These are phyloP conservation scores for Himalopsyche phryganea DNA, from an alignment of 1,140 invertebrate genomes.

Conservation along the genomic window DNA sequence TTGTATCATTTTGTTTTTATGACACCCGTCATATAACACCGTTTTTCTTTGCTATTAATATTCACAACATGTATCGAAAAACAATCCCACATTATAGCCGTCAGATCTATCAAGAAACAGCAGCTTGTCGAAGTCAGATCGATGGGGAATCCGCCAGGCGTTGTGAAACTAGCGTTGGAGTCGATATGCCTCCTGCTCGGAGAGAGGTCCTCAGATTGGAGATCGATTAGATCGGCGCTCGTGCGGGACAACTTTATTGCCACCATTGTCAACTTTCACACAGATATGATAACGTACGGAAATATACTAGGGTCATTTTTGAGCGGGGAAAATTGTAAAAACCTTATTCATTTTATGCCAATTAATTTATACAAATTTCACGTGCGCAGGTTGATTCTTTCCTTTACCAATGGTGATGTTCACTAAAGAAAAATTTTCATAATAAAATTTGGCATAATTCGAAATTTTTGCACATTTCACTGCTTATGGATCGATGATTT, in stretches of 20 bases:
- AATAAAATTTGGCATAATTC: too few species aligned
- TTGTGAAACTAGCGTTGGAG: conserved; percentile 92
- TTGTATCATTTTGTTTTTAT: conserved; percentile 1
- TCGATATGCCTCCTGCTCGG: conserved; percentile 92
- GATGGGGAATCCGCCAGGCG: conserved; percentile 89
- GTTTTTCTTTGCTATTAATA: neutral
- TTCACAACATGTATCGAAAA: neutral
- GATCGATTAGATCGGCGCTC: conserved; percentile 85
- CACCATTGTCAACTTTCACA: conserved; percentile 96
- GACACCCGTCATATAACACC: neutral
- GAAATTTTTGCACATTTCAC: too few species aligned
- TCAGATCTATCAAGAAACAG: conserved; percentile 94
- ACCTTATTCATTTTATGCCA: too few species aligned
- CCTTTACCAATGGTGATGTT: too few species aligned
- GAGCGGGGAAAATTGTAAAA: too few species aligned
- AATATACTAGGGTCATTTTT: neutral
- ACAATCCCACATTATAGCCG: too few species aligned
- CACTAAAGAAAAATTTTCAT: too few species aligned
- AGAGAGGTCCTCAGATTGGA: conserved; percentile 90
- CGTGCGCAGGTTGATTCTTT: too few species aligned
- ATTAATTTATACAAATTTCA: too few species aligned
- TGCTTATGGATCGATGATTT: too few species aligned
- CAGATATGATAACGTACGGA: conserved; percentile 85
- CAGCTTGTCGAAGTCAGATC: conserved; percentile 92
- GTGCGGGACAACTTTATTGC: conserved; percentile 98